Percentiles rank a stretch among this genome's conserved stretches.
phyloP scores from a whole-genome alignment of 2,797 vertebrate genomes.

The Coranthus polyacanthus region DNA sequence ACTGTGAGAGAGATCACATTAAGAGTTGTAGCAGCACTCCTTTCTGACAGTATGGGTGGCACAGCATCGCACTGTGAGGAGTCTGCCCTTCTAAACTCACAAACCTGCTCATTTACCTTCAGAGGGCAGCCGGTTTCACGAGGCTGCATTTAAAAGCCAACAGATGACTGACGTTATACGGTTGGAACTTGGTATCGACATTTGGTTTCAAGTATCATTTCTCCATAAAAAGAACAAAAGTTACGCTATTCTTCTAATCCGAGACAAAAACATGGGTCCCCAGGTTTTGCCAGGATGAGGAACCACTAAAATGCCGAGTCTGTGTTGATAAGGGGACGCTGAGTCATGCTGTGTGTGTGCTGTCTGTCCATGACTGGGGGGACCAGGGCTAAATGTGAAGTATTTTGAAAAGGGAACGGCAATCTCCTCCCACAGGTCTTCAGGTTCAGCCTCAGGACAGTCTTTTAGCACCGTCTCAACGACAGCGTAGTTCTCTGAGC shows the following conservation, averaged over 20 bases:
- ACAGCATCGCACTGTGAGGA: not conserved
- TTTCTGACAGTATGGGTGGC: not conserved
- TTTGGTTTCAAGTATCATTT: conserved; percentile 20
- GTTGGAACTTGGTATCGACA: not conserved
- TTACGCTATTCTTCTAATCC: conserved; percentile 84
- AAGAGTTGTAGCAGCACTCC: not conserved
- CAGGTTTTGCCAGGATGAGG: conserved; percentile 89
- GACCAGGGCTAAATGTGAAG: conserved; percentile 84
- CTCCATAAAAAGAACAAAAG: not conserved
- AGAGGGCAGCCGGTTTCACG: too few relatives aligned
- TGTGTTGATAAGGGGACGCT: conserved; percentile 35
- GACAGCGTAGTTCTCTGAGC: conserved; percentile 91
- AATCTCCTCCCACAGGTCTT: conserved; percentile 86
- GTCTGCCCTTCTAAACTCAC: not conserved
- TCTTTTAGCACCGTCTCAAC: conserved; percentile 85
- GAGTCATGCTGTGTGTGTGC: conserved; percentile 19
- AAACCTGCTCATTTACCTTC: not conserved
- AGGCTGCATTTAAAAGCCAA: conserved; percentile 5
- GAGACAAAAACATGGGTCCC: conserved; percentile 96
- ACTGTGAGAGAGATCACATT: too few relatives aligned
- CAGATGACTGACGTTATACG: too few relatives aligned
- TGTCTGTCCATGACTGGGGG: conserved; percentile 25
- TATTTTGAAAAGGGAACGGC: conserved; percentile 82
- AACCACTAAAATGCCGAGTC: conserved; percentile 90
- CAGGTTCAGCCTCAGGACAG: conserved; percentile 81